Evolutionary conservation across 2,113 vertebrate species (phyloP), one percentile per base, ranked within the genome.

Genomic region (Gasterosteus nipponicus): DNA sequence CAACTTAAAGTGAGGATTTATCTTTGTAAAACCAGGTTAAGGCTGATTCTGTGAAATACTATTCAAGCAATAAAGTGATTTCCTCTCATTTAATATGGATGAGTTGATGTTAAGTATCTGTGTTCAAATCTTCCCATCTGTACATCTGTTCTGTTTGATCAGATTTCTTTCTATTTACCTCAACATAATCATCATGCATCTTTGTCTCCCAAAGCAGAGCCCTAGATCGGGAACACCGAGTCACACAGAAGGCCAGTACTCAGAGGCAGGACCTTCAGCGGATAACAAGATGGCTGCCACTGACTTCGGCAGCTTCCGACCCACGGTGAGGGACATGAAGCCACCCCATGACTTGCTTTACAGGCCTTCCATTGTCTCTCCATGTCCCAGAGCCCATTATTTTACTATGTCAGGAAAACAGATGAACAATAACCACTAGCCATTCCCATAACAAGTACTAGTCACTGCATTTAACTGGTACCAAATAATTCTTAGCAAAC

Each of bases 241-340:
- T 64, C 88, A 62, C 82, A 93, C 89, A 31, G 82, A 85, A 44
- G 91, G 89, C 42, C 92, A 93, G 19, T 92, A 87, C 82, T 83
- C 61, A 1, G 94, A 95, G 59, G 91, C 87, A 7, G 89, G 89
- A 89, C 59, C 84, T 69, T 84, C 56, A 35, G 75, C 86, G 69
- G 93, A 94, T 11, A 95, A 92, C 89, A 97, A 96, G 94, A 89
- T 94, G 77, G 65, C 93, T 65, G 91, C 95, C 31, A 93, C 91
- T 14, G 95, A 96, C 18, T 95, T 96, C 59, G 93, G 92, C 78
- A 94, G 86, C 33, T 83, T 91, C 33, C 91, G 75, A 60, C 59
- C 89, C 64, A 89, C 78, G 95, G 97, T 99, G 93, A 94, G 95
- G 76, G 6, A 60, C 38, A 14, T 31, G 26, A 19, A 33, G 16